Conservation (phyloP, 1,140 invertebrate genomes). For the Maniola jurtina region DNA sequence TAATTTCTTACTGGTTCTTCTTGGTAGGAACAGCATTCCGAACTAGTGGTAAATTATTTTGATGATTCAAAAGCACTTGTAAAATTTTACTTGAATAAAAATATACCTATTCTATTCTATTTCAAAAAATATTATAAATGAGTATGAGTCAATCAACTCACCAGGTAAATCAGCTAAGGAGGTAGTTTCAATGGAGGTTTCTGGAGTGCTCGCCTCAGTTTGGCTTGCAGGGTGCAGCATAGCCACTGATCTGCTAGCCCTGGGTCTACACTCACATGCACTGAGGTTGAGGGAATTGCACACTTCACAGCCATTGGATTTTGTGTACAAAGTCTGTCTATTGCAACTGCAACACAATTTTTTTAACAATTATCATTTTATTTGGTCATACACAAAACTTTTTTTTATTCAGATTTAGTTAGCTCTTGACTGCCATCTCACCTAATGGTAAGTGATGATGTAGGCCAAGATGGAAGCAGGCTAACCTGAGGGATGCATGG, state of each 20-base stretch:
- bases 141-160: conserved; percentile 27
- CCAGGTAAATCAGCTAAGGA: conserved; percentile 62
- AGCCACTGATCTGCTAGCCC: conserved; percentile 7
- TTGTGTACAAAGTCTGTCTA: conserved; percentile 19
- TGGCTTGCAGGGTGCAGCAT: conserved; percentile 27
- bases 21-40: no score
- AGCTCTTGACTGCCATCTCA: no score
- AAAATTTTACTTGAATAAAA: no score
- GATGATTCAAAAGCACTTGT: no score
- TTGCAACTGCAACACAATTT: conserved; percentile 21
- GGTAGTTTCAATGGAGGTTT: conserved; percentile 55
- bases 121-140: background rate
- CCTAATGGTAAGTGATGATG: no score
- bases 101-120: background rate
- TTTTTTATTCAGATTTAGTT: no score
- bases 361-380: no score
- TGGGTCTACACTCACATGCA: conserved; percentile 47
- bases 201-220: conserved; percentile 26
- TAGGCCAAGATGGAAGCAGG: no score
- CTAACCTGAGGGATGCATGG: no score
- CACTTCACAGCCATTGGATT: conserved; percentile 38
- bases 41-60: no score
- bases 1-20: no score
- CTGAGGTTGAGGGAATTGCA: conserved; percentile 41
- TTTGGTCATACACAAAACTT: no score